Evolutionary conservation across 1,140 invertebrate species (phyloP).

Genomic region (Ditylenchus dipsaci): DNA sequence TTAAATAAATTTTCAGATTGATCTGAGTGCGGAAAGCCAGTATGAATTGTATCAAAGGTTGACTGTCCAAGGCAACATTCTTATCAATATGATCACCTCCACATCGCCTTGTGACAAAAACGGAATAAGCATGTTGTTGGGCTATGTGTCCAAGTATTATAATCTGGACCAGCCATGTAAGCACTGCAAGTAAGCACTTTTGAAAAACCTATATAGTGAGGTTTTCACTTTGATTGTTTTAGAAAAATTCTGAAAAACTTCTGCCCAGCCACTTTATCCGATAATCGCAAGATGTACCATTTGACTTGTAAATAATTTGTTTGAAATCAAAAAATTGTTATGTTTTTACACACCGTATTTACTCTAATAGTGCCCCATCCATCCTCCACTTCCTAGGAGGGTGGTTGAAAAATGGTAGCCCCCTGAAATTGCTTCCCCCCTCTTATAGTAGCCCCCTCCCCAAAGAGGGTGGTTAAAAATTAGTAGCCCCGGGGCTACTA

Average conservation of each 20-base stretch:
- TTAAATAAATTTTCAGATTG: slow-evolving; percentile 29
- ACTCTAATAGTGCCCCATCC: no score
- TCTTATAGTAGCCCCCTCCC: no score
- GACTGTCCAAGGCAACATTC: neutral
- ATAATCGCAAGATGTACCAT: no score
- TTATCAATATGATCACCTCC: neutral
- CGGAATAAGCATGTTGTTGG: neutral
- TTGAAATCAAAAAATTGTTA: no score
- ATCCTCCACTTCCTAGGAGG: no score
- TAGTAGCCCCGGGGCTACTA: no score
- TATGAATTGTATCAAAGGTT: slow-evolving; percentile 23
- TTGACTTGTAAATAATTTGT: no score
- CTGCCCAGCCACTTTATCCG: neutral
- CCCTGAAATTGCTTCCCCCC: no score
- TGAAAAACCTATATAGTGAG: neutral
- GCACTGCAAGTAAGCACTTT: neutral
- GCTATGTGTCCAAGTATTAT: neutral
- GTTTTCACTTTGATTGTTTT: neutral
- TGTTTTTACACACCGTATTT: no score
- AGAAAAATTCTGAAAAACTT: neutral
- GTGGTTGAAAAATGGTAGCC: no score
- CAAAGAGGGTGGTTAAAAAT: no score
- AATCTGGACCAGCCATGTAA: neutral
- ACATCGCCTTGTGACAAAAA: neutral
- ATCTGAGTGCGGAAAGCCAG: slow-evolving; percentile 18